Conservation (phyloP, 2,888 invertebrate species). For the Drosophila crucigera region DNA sequence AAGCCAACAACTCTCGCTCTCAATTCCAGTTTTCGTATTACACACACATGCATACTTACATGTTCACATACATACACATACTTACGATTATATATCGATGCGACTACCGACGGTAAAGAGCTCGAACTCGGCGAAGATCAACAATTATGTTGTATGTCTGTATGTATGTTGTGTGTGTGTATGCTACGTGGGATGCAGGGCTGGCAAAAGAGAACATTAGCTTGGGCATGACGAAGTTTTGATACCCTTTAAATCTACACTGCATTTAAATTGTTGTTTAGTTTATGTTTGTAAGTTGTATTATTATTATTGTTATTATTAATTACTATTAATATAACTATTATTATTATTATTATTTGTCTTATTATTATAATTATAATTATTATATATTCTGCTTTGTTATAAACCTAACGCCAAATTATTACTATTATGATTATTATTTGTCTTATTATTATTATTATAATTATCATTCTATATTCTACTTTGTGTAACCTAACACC, state of each 20-base stretch:
- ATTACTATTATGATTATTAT: not conserved
- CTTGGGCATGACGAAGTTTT: not conserved
- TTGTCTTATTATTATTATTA: not conserved
- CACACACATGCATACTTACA: slow-evolving; percentile 8
- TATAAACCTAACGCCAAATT: no score
- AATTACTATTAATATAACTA: not conserved
- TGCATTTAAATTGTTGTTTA: not conserved
- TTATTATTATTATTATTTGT: not conserved
- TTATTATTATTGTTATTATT: not conserved
- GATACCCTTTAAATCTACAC: not conserved
- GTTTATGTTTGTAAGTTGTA: not conserved
- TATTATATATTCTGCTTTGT: no score
- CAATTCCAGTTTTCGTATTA: slow-evolving; percentile 56
- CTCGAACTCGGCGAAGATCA: slow-evolving; percentile 26
- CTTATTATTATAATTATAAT: not conserved
- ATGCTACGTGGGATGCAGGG: slow-evolving; percentile 3
- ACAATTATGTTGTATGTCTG: slow-evolving; percentile 44
- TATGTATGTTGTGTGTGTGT: not conserved
- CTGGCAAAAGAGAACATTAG: slow-evolving; percentile 7
- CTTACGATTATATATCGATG: not conserved
- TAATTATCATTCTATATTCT: not conserved
- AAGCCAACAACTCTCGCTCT: slow-evolving; percentile 37
- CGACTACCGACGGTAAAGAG: slow-evolving; percentile 14
- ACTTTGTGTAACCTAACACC: not conserved
- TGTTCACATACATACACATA: slow-evolving; percentile 4